Base-by-base conservation (phyloP, 2,113 vertebrate species). In the Polyodon spathula region DNA sequence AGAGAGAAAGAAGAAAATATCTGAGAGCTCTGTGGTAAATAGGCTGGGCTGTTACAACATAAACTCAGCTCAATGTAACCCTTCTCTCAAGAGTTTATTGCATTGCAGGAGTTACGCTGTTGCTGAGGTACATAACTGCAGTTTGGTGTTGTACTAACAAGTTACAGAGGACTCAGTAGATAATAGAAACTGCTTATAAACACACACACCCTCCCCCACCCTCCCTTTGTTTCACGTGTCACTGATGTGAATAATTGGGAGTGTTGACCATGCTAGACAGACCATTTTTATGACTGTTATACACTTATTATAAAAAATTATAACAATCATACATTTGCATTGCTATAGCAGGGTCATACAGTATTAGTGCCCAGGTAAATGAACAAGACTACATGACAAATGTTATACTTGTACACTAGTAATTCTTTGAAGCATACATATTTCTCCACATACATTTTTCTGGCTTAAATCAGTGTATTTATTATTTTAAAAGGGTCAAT, bases 171-270 rank as follows among this genome's bases (percentile, higher is more conserved):
- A 77, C 78, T 50, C 48, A 78, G 84, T 76, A 84, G 84, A 86
- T 87, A 87, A 86, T 82, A 78, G 82, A 81, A 78, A 83, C 85
- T 80, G 80, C 81, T 80, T 76, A 66, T 84, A 79, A n/a, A n/a
- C n/a, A n/a, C n/a, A n/a, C n/a, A n/a, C n/a, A n/a, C n/a, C n/a
- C n/a, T n/a, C n/a, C n/a, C n/a, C n/a, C n/a, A 81, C 72, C 79
- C 67, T 76, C 78, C 78, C 74, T 87, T 86, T 86, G 83, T 87
- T 85, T 87, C 83, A 80, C 83, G 85, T 86, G 83, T 87, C 83
- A 86, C 73, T 87, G 85, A 83, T 86, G 81, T 84, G 84, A 85
- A 82, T 87, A 85, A 87, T 86, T 87, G 84, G 80, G 76, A 84
- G 84, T 84, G 81, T 80, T 86, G 84, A 87, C 85, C 83, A 86